Evolutionary conservation across 2,797 vertebrate species (phyloP).

Genomic region (Chromis chromis): DNA sequence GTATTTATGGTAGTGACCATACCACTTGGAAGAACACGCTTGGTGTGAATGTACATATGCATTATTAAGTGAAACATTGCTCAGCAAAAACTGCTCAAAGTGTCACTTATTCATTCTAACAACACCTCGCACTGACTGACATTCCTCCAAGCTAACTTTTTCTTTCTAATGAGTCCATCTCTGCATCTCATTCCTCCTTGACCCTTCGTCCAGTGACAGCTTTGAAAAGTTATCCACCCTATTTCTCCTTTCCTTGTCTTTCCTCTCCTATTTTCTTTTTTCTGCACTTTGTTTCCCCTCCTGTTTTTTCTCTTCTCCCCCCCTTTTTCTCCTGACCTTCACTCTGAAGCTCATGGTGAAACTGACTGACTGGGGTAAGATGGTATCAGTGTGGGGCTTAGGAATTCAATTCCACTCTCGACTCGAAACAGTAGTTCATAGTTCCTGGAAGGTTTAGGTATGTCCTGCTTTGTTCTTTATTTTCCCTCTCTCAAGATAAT

Average conservation of each 20-base stretch:
- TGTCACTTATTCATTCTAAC: constrained; percentile 1
- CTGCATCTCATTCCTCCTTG: background rate
- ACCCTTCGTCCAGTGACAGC: background rate
- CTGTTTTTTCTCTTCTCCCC: background rate
- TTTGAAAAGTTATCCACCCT: background rate
- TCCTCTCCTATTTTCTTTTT: background rate
- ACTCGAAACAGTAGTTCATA: constrained; percentile 46
- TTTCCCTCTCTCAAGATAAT: constrained; percentile 5
- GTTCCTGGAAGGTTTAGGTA: constrained; percentile 24
- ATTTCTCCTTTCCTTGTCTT: background rate
- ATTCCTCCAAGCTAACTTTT: background rate
- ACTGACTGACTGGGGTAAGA: constrained; percentile 26
- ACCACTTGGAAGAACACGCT: constrained; percentile 34
- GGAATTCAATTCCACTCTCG: constrained; percentile 53
- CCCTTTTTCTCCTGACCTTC: constrained; percentile 13
- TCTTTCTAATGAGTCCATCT: background rate
- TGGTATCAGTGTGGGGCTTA: constrained; percentile 49
- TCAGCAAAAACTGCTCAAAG: background rate
- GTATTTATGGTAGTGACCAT: constrained; percentile 30
- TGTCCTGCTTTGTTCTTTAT: background rate
- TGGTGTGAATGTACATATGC: constrained; percentile 13
- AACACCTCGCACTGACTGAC: background rate
- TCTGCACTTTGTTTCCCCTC: background rate
- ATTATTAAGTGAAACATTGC: constrained; percentile 23
- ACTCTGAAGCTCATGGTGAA: constrained; percentile 35